Conservation (phyloP, 2,797 vertebrate genomes). For the Rousettus madagascariensis region DNA sequence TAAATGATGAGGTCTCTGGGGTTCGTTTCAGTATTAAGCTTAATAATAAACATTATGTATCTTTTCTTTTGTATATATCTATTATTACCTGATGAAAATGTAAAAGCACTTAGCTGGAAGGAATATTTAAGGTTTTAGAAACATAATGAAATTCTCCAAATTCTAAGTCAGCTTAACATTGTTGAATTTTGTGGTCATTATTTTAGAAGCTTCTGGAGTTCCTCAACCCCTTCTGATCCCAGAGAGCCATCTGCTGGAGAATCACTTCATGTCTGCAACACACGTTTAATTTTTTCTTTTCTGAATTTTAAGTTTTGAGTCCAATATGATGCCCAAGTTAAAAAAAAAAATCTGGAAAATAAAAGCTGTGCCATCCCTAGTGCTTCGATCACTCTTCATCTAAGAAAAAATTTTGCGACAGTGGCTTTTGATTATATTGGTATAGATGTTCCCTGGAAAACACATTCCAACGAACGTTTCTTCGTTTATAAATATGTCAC, state of each 20-base stretch:
- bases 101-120: background rate
- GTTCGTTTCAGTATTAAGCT: background rate
- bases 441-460: background rate
- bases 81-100: background rate
- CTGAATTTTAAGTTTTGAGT: background rate
- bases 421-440: background rate
- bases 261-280: background rate
- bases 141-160: background rate
- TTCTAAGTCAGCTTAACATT: background rate
- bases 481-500: background rate
- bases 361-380: background rate
- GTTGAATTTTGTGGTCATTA: background rate
- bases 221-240: background rate
- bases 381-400: background rate
- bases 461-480: background rate
- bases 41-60: background rate
- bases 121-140: conserved; percentile 7
- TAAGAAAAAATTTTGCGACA: background rate
- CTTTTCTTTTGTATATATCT: background rate
- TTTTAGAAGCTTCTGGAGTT: background rate
- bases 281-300: background rate
- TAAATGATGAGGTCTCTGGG: background rate
- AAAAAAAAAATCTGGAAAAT: background rate
- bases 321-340: background rate
- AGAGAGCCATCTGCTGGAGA: conserved; percentile 66